Base-by-base conservation (phyloP, 2,113 vertebrate genomes). In the Epinephelus cyanopodus region DNA sequence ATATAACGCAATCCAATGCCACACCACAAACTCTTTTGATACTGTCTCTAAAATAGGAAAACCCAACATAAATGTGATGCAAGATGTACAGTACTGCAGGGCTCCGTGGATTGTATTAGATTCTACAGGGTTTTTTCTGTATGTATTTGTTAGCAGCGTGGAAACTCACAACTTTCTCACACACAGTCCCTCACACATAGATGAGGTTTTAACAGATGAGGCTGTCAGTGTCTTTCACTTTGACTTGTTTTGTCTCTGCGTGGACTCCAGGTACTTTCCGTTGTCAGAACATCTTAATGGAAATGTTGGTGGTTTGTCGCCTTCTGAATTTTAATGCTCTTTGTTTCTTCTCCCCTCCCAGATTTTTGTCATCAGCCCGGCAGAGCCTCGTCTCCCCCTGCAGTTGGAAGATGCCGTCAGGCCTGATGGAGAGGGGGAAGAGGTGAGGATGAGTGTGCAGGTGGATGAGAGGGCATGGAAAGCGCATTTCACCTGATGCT, bases 331-430 rank as follows among this genome's bases (percentile, higher is more conserved):
- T 37, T 33, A 67, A 84, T 54, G 48, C 29, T 13, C 4, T 66
- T 45, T 66, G 2, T 69, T 75, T 73, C 6, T 79, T 47, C 62
- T 37, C 50, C 0, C n/a, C 21, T 15, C 86, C 91, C 95, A 99
- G 98, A 96, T 99, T 90, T 98, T 97, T 85, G 98, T 99, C 87
- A 95, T 99, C 93, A 99, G 98, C 94, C 96, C 96, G 88, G 97
- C 98, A 66, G 98, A 99, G 82, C 93, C 98, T 6, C 96, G 98
- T 57, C 93, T 99, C 45, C 98, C 98, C 6, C 93, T 99, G 88
- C 98, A 99, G 94, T 94, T 99, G 94, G 98, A 99, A 70, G 98
- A 99, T 83, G 98, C 98, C 4, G 87, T 98, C 87, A 95, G 98
- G 12, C 98, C 98, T 67, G 98, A 99, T 63, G 95, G 93, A 52